Evolutionary conservation across 2,888 invertebrate genomes (phyloP).

Genomic region (Schrankia costaestrigalis): DNA sequence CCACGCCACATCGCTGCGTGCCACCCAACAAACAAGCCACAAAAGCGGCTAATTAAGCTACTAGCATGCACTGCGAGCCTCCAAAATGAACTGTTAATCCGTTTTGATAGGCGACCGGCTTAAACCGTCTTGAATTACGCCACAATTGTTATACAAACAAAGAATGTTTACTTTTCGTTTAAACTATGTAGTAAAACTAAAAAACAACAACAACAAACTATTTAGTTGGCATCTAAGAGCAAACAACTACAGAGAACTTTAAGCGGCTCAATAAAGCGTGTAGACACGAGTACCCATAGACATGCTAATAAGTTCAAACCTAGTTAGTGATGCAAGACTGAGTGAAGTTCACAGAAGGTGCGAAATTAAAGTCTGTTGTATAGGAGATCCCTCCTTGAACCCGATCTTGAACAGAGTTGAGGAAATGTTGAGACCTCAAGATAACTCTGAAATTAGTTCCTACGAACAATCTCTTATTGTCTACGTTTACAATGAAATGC

Average conservation of each 20-base stretch:
- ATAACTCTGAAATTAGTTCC: constrained; percentile 57
- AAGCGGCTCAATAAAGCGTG: constrained; percentile 26
- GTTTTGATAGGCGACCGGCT: constrained; percentile 28
- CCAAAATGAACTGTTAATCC: constrained; percentile 47
- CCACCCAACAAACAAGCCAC: constrained; percentile 50
- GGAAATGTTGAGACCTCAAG: constrained; percentile 36
- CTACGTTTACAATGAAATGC: constrained; percentile 36
- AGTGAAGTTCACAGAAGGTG: constrained; percentile 40
- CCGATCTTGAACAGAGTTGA: constrained; percentile 41
- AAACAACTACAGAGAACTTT: constrained; percentile 13
- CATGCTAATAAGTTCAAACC: constrained; percentile 45
- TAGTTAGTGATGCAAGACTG: constrained; percentile 42
- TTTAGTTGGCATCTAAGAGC: constrained; percentile 14
- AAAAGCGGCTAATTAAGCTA: constrained; percentile 58
- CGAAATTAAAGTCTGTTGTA: constrained; percentile 49
- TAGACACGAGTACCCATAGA: constrained; percentile 32
- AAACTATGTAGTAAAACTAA: too few species aligned
- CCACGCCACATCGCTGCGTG: constrained; percentile 25
- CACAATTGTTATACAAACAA: constrained; percentile 3
- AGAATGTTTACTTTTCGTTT: too few species aligned
- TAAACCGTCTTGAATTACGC: constrained; percentile 10
- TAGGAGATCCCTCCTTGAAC: constrained; percentile 43
- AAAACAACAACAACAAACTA: constrained; percentile 1
- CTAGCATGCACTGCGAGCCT: constrained; percentile 29
- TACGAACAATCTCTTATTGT: constrained; percentile 43